phyloP scores from a whole-genome alignment of 2,797 vertebrate genomes.

The Paedocypris micromegethes region DNA sequence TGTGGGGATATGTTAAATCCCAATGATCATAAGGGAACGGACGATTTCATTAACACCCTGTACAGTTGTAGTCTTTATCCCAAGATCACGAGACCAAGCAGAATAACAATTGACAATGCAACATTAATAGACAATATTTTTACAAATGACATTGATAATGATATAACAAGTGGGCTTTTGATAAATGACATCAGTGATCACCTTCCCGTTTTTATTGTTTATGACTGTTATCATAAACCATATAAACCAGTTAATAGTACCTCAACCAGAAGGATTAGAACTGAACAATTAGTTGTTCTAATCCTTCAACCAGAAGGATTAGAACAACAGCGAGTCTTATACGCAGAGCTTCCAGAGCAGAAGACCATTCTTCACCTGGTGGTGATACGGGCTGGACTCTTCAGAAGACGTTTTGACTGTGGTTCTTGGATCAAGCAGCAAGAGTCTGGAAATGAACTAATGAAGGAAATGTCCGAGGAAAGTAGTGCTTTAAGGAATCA shows the following conservation, averaged over 20 bases:
- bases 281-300: no score
- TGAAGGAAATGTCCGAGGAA: no score
- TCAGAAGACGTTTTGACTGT: not conserved
- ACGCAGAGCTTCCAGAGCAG: conserved; percentile 99
- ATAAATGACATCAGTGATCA: conserved; percentile 17
- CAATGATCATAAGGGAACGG: conserved; percentile 3
- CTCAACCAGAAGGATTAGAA: no score
- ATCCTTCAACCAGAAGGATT: no score
- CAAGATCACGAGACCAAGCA: not conserved
- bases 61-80: conserved; percentile 1
- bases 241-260: no score
- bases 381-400: conserved; percentile 61
- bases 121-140: conserved; percentile 21
- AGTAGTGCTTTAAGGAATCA: no score
- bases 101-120: not conserved
- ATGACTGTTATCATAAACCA: no score
- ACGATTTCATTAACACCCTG: conserved; percentile 19
- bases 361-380: conserved; percentile 98
- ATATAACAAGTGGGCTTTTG: conserved; percentile 3
- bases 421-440: conserved; percentile 3
- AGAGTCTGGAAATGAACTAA: no score
- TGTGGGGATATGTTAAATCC: conserved; percentile 12
- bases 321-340: conserved; percentile 84
- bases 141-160: conserved; percentile 10
- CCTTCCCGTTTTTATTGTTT: conserved; percentile 1